Conservation (phyloP, 2,888 invertebrate genomes). For the Ophonus ardosiacus region DNA sequence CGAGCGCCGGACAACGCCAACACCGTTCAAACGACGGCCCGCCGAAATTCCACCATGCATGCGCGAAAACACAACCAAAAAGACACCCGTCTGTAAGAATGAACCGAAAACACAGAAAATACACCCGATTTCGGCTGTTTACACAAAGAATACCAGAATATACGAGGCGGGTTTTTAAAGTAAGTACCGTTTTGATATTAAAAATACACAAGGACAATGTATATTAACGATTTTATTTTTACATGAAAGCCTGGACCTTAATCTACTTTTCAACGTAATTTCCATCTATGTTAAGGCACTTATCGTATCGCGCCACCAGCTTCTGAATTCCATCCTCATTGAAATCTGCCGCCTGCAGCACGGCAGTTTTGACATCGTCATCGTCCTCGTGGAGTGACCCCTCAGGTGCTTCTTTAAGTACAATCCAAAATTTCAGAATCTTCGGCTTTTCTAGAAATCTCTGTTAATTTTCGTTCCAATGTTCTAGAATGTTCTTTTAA, state of each 20-base stretch:
- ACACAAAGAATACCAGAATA: not conserved
- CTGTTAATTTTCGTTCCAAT: no score
- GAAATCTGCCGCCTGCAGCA: not conserved
- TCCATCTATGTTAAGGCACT: not conserved
- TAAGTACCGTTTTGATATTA: not conserved
- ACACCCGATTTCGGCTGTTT: no score
- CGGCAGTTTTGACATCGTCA: not conserved
- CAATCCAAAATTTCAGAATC: no score
- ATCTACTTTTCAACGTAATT: not conserved
- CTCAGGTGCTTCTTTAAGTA: no score
- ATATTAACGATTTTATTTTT: not conserved
- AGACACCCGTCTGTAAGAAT: not conserved
- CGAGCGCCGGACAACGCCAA: conserved; percentile 10
- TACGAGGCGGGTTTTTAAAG: not conserved
- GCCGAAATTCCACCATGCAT: not conserved
- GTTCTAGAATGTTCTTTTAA: no score
- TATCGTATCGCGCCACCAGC: not conserved
- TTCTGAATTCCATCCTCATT: not conserved
- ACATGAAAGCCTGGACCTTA: not conserved
- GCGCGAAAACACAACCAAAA: not conserved
- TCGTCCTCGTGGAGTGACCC: not conserved
- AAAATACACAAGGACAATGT: not conserved
- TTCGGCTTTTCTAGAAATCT: no score
- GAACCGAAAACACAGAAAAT: no score
- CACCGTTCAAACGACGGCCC: not conserved